These are phyloP conservation scores for Chionomys nivalis DNA, from an alignment of 2,113 vertebrate genomes.

Conservation along the genomic window DNA sequence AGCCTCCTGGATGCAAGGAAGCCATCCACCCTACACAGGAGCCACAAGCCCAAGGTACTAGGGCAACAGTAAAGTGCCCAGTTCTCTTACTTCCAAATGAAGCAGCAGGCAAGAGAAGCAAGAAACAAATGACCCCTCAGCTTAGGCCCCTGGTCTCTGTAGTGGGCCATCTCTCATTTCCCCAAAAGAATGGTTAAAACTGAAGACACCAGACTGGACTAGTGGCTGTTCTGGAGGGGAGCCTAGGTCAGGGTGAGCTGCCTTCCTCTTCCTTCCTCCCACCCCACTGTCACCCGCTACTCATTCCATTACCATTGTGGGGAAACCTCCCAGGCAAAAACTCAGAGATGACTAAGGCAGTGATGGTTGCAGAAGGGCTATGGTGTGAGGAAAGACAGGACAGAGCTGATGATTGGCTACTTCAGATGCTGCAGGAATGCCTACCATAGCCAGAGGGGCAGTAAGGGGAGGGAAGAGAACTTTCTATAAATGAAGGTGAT, in stretches of 20 bases:
- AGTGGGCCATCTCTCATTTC: neutral
- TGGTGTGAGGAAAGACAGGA: neutral
- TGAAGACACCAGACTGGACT: neutral
- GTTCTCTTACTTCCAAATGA: neutral
- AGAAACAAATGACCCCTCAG: neutral
- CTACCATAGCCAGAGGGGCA: too few relatives aligned
- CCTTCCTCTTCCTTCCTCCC: neutral
- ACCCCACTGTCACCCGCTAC: too few relatives aligned
- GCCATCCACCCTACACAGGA: neutral
- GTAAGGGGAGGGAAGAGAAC: neutral
- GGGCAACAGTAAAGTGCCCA: neutral
- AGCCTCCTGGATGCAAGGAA: neutral
- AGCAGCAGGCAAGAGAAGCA: neutral
- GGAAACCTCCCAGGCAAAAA: neutral
- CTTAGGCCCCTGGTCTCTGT: rapidly evolving
- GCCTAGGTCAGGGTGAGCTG: neutral
- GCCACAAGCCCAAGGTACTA: neutral
- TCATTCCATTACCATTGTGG: too few relatives aligned
- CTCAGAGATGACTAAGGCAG: neutral
- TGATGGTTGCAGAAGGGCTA: neutral
- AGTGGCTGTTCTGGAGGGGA: neutral
- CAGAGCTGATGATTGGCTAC: neutral
- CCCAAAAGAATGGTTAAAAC: neutral
- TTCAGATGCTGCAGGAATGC: neutral
- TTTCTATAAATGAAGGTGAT: neutral